A percentile compares a stretch with the other conserved stretches of the same genome.
These are phyloP conservation scores for Centropyge bicolor DNA, from an alignment of 2,797 vertebrate genomes.

Conservation along the genomic window DNA sequence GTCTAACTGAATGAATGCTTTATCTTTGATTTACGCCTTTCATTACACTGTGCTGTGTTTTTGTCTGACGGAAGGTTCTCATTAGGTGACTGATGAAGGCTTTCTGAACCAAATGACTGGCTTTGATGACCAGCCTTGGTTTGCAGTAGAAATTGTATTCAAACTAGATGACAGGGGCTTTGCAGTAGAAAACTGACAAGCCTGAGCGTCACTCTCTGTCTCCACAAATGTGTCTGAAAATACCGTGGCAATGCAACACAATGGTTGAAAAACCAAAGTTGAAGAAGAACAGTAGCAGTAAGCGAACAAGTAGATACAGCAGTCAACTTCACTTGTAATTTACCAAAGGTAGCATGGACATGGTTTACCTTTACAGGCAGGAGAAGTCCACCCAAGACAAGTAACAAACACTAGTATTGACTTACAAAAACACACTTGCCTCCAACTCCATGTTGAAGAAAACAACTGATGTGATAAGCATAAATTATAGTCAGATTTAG, in stretches of 20 bases:
- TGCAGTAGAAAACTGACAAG: neutral
- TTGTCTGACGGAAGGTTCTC: conserved; percentile 17
- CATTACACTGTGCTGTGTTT: conserved; percentile 12
- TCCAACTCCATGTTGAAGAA: neutral
- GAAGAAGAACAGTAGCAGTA: neutral
- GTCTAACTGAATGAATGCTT: conserved; percentile 11
- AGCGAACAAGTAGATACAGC: neutral
- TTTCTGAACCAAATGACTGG: neutral
- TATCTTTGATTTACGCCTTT: conserved; percentile 25
- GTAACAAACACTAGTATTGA: neutral
- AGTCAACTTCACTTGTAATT: neutral
- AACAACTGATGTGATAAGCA: neutral
- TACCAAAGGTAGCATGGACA: neutral
- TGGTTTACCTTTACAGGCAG: neutral
- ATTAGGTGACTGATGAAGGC: conserved; percentile 8
- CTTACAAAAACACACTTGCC: neutral
- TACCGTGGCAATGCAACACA: neutral
- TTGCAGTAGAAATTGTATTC: neutral
- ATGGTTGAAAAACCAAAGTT: neutral
- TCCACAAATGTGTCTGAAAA: neutral
- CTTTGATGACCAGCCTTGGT: neutral
- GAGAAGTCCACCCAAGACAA: neutral
- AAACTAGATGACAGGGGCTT: neutral
- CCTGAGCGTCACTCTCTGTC: neutral
- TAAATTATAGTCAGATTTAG: no score